These are phyloP conservation scores for Eretmodus cyanostictus DNA, from an alignment of 2,113 vertebrate species.

Conservation along the genomic window DNA sequence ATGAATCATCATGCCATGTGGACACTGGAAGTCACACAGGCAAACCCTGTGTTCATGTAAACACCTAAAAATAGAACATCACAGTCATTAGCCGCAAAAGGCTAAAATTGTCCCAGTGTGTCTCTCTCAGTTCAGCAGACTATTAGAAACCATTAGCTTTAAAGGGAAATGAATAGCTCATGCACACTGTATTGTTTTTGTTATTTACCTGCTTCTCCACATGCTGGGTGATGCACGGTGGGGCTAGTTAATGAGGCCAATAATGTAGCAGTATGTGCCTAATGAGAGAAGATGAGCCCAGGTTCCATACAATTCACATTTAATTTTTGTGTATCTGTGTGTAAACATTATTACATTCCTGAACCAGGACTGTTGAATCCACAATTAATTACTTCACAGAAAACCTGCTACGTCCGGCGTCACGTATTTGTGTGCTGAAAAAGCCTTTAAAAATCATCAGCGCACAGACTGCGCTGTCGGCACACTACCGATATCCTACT, in stretches of 20 bases:
- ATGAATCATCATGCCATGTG: constrained; percentile 42
- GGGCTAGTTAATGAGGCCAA: constrained; percentile 52
- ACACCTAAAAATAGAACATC: constrained; percentile 14
- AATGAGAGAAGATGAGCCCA: constrained; percentile 49
- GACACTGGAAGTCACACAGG: neutral
- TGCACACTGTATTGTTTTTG: neutral
- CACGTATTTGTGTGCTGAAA: neutral
- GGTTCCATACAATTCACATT: neutral
- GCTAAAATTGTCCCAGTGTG: neutral
- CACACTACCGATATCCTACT: neutral
- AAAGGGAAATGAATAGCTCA: neutral
- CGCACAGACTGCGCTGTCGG: neutral
- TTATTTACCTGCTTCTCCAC: constrained; percentile 16
- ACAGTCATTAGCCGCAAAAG: neutral
- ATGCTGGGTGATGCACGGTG: constrained; percentile 42
- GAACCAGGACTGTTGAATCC: neutral
- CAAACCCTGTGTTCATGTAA: neutral
- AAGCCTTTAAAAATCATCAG: neutral
- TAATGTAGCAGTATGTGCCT: constrained; percentile 52
- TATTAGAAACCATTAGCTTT: constrained; percentile 20
- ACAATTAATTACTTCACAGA: neutral
- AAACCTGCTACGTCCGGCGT: neutral
- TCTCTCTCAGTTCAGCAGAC: neutral
- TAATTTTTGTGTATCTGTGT: neutral
- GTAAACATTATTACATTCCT: neutral